A percentile compares a stretch with the other conserved stretches of the same genome.
These are phyloP conservation scores for Troides oblongomaculatus DNA, from an alignment of 2,888 invertebrate species.

Conservation along the genomic window DNA sequence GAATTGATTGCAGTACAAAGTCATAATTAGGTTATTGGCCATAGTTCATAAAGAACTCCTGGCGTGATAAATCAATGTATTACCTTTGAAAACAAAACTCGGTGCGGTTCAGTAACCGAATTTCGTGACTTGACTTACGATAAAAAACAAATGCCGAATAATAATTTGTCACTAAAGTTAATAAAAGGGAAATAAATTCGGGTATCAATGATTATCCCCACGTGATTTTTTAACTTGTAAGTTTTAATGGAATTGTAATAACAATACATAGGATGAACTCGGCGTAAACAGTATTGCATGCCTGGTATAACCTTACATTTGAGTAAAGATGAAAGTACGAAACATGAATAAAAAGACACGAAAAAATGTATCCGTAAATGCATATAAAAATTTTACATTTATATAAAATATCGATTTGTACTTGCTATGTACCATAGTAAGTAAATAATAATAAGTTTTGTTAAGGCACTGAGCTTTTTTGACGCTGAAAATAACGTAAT, in stretches of 20 bases:
- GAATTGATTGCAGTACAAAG: not conserved
- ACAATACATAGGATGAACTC: not conserved
- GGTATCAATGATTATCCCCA: not conserved
- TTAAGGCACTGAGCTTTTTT: too few relatives aligned
- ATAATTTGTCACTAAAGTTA: not conserved
- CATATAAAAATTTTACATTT: too few relatives aligned
- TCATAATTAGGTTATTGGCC: not conserved
- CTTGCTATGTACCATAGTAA: too few relatives aligned
- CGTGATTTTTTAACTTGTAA: too few relatives aligned
- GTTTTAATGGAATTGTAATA: not conserved
- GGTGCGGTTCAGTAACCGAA: not conserved
- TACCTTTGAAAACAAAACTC: not conserved
- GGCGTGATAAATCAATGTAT: not conserved
- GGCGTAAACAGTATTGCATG: not conserved
- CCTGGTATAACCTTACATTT: not conserved
- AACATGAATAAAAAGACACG: too few relatives aligned
- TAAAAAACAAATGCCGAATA: not conserved
- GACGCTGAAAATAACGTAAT: too few relatives aligned
- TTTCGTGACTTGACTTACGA: constrained; percentile 4
- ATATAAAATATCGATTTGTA: too few relatives aligned
- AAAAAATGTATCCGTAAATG: too few relatives aligned
- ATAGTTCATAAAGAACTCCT: not conserved
- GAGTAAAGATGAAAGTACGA: not conserved
- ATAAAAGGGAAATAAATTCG: not conserved
- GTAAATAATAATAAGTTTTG: too few relatives aligned